Evolutionary conservation across 2,113 vertebrate species (phyloP).

Genomic region (Colius striatus): DNA sequence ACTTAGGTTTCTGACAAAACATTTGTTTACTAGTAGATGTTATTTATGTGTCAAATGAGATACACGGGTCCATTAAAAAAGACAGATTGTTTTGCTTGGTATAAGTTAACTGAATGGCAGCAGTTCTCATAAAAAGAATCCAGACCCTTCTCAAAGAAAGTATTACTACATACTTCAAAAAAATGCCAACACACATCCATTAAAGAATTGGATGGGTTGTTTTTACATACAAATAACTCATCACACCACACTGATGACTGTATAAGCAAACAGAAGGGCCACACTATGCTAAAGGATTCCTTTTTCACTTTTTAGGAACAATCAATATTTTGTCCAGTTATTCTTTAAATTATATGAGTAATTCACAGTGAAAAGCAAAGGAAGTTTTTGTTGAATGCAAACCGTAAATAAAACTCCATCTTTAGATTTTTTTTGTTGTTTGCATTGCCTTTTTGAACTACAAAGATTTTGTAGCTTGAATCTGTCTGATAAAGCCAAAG

Average conservation of each 20-base stretch:
- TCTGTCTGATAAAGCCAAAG: background rate
- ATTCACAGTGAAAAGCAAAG: background rate
- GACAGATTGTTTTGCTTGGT: background rate
- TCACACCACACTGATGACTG: background rate
- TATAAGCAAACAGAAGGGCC: background rate
- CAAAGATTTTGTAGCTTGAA: background rate
- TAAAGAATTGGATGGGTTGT: background rate
- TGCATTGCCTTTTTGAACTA: background rate
- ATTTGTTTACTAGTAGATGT: background rate
- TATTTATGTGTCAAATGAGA: background rate
- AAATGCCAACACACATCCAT: background rate
- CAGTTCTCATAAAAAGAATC: background rate
- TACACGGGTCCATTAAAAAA: background rate
- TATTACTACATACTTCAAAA: background rate
- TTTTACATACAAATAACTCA: background rate
- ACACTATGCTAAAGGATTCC: fast-evolving
- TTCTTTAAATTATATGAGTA: background rate
- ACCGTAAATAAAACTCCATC: background rate
- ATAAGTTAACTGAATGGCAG: background rate
- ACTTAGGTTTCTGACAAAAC: background rate
- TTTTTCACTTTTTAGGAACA: background rate
- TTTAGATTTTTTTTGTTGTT: background rate
- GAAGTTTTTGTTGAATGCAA: background rate
- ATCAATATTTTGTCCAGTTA: background rate
- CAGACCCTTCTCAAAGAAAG: background rate